phyloP scores from a whole-genome alignment of 2,888 invertebrate genomes.

The Oconnorella tubifera region DNA sequence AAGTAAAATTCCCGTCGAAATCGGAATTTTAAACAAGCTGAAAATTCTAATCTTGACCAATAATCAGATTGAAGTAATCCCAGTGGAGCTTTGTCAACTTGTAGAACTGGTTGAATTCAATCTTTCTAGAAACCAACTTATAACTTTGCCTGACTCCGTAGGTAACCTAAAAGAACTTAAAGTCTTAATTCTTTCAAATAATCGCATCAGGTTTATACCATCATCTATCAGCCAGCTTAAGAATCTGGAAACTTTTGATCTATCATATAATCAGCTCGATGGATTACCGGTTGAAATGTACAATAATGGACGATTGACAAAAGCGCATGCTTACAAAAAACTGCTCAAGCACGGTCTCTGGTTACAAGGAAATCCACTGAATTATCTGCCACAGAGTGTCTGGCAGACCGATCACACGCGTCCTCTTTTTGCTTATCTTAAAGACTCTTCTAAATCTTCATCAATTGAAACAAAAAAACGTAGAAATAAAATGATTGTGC shows the following conservation, averaged over 20 bases:
- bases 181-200: slow-evolving; percentile 43
- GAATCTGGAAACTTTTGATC: slow-evolving; percentile 49
- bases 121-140: slow-evolving; percentile 45
- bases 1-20: slow-evolving; percentile 44
- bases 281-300: slow-evolving; percentile 48
- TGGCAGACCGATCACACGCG: no score
- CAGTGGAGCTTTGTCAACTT: slow-evolving; percentile 44
- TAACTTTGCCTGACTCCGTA: slow-evolving; percentile 44
- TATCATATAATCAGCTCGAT: slow-evolving; percentile 47
- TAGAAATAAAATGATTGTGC: no score
- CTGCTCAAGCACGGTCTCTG: slow-evolving; percentile 50
- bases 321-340: slow-evolving; percentile 49
- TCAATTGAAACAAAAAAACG: no score
- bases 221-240: slow-evolving; percentile 47
- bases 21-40: slow-evolving; percentile 43
- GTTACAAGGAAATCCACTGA: slow-evolving; percentile 53
- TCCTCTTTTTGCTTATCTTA: no score
- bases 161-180: slow-evolving; percentile 43
- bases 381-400: slow-evolving; percentile 49
- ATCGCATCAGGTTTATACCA: slow-evolving; percentile 44
- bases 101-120: slow-evolving; percentile 44
- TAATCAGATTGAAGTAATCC: slow-evolving; percentile 45
- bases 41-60: slow-evolving; percentile 40
- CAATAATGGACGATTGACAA: slow-evolving; percentile 40
- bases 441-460: no score